Evolutionary conservation across 2,113 vertebrate genomes (phyloP), one percentile per base, ranked within the genome.

Genomic region (Hemicordylus capensis): DNA sequence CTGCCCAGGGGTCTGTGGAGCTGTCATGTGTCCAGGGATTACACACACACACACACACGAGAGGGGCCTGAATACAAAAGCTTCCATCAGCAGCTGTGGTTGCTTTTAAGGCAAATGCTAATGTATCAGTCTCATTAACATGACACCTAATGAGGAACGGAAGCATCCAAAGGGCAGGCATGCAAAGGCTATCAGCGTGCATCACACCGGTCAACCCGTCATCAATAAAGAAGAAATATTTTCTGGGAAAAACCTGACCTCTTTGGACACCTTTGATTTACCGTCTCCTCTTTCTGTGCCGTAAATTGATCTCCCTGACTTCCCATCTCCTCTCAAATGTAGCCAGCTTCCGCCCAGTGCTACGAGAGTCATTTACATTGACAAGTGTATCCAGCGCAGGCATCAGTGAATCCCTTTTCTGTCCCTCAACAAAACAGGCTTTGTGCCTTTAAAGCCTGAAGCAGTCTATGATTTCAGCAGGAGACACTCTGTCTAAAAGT

Each of bases 161-260:
- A 85, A 85, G 67, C 73, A 78, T 72, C 56, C 58, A 37, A 54
- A 64, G 76, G 63, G n/a, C 61, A 76, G 63, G 74, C 8, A 66
- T 20, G 61, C 82, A 67, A 54, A 0, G 66, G 24, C 84, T 88
- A 69, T 81, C 72, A 91, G 92, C 85, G 84, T 73, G 19, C 54
- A 80, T 66, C 2, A 0, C 4, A 0, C 70, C 39, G 63, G 76
- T 73, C 67, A 85, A 85, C 61, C 76, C 61, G 42, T 79, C 90
- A 89, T 83, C 83, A 88, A 79, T 87, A 83, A 88, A 87, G 70
- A 80, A 85, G 39, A 87, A 80, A 72, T 74, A 88, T 1, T 1
- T 78, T 76, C 24, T 75, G 79, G 72, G 84, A 81, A 70, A 87
- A 87, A 34, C 63, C 75, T 74, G 74, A 79, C 76, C 6, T 26